Base-by-base conservation (phyloP, 2,888 invertebrate genomes). In the Tipula confusa region DNA sequence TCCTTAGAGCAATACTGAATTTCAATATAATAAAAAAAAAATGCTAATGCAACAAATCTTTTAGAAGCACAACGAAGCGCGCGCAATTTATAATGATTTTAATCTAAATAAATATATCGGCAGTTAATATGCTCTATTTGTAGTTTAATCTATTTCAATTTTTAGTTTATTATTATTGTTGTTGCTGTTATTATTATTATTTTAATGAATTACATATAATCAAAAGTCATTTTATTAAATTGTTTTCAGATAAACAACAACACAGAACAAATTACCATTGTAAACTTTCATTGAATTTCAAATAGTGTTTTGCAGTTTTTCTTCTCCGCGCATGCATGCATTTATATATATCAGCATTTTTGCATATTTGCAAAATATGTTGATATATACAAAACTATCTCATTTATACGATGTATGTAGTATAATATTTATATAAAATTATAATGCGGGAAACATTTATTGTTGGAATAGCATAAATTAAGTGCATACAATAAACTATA, bases 191-290 rank as follows among this genome's bases (percentile, higher is more conserved):
- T 43, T 43, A 43, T 43, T 43, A 43, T 64, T 64, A 64, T 64
- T 64, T 64, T 43, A 43, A 43, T 24, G 64, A 24, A 64, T 64
- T 64, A 64, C 64, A 64, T 64, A 64, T 64, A 64, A 64, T 64
- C 64, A 64, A 64, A 64, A 64, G 64, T 64, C 64, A 64, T 64
- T 64, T 64, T 64, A 64, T 64, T 64, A 64, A 64, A 64, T 64
- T 24, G 64, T 64, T 64, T 64, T 64, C 9, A 64, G 64, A 64
- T 64, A 64, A 64, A 64, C 24, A 64, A 64, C 64, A 64, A 64
- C 64, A 64, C 64, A 64, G 64, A 64, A 64, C 64, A 64, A 64
- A 64, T 64, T 64, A 64, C 64, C 9, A 64, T 64, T 64, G 9
- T 24, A 64, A 64, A 64, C 64, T 64, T 64, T 64, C 64, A 64